Base-by-base conservation (phyloP, 2,888 invertebrate species). In the Mythimna pallens region DNA sequence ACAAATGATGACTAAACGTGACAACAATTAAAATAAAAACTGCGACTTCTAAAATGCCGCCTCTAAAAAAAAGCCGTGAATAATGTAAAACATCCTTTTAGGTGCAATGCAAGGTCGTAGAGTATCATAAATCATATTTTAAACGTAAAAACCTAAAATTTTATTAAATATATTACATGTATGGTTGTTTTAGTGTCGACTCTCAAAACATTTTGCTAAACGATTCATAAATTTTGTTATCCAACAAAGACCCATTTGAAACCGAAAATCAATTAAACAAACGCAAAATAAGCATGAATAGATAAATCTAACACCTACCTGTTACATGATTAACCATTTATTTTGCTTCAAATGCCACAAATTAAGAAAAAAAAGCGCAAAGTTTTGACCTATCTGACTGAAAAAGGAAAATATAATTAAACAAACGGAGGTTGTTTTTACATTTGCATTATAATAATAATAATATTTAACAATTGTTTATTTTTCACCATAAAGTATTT, bases 91-190 rank as follows among this genome's bases (percentile, higher is more conserved):
- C 62, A 77, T 73, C 50, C 55, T 65, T 77, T 75, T 70, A 47
- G 66, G 73, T 67, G 70, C 64, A 70, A 25, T 74, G 73, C 72
- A 70, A 83, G 72, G 80, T 17, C 73, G n/a, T 3, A 40, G 3
- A 22, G 64, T 72, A 65, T 52, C 47, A 76, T 83, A 73, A 83
- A 83, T 84, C 80, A 75, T 58, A 62, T 40, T 62, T 69, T 59
- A 25, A 57, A 61, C 40, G 47, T 61, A 34, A 55, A 67, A 30
- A 50, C 30, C 17, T 43, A 72, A 67, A 62, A 50, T 30, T 12
- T 36, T 40, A 1, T 10, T 10, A 17, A n/a, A 20, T 30, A 1
- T 43, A 54, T 12, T 12, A 8, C 34, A 0, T 22, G 2, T 34
- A 34, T 50, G 3, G 6, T 40, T 20, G 25, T 40, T 61, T 40